Evolutionary conservation across 2,113 vertebrate species (phyloP).

Genomic region (Colossoma macropomum): DNA sequence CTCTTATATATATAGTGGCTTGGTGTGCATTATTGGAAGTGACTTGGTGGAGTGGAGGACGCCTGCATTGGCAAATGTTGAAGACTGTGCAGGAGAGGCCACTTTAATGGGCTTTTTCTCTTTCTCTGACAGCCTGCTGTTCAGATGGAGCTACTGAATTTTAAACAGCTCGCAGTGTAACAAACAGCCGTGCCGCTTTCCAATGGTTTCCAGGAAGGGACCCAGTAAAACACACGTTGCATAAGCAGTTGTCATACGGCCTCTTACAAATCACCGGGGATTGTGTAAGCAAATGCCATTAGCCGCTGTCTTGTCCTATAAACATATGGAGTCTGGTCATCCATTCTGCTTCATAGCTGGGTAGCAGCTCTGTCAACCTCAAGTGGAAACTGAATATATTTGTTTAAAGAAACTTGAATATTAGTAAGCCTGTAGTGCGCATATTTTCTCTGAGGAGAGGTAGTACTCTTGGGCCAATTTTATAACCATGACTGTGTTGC

Average conservation of each 20-base stretch:
- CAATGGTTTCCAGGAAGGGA: not conserved
- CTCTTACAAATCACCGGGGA: constrained; percentile 13
- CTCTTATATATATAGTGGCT: not conserved
- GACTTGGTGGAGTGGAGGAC: not conserved
- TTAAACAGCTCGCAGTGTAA: not conserved
- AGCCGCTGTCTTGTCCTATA: constrained; percentile 2
- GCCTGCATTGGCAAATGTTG: not conserved
- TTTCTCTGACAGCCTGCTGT: not conserved
- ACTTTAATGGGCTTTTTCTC: constrained; percentile 5
- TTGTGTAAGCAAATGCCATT: constrained; percentile 25
- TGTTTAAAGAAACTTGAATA: not conserved
- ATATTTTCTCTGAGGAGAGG: not conserved
- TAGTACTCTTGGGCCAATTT: not conserved
- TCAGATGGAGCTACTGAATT: not conserved
- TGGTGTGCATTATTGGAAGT: not conserved
- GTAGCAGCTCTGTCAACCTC: not conserved
- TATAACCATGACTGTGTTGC: too few relatives aligned
- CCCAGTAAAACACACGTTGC: not conserved
- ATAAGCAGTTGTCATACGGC: not conserved
- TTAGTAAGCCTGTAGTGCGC: not conserved
- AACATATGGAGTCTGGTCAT: not conserved
- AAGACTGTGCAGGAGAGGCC: not conserved
- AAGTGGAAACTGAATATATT: too few relatives aligned
- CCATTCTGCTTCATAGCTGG: not conserved
- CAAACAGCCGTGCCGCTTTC: not conserved